Base-by-base conservation (phyloP, 2,797 vertebrate genomes). In the Potorous gilbertii region DNA sequence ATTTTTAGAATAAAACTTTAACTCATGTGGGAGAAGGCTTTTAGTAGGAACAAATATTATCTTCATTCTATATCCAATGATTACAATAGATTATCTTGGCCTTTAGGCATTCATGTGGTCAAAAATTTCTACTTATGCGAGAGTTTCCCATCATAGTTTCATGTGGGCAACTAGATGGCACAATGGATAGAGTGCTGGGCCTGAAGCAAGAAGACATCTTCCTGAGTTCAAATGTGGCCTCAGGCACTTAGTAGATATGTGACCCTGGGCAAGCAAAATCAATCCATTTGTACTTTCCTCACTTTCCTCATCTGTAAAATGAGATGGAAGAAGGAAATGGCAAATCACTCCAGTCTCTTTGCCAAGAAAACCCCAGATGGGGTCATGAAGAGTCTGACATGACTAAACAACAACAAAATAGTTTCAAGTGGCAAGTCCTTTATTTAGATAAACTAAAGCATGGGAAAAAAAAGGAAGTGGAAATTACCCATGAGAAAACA, bases 61-160 rank as follows among this genome's bases (percentile, higher is more conserved):
- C 2, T 56, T 95, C 56, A 1, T 0, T 90, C 40, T 57, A 55
- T 34, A 56, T 55, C 1, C 46, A 55, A 54, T 89, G 54, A 94
- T 92, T 46, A 28, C 96, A 54, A 54, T 56, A 91, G 95, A 97
- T 97, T 93, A 96, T 94, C 55, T 92, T 95, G 90, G 94, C n/a
- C 10, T 90, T 74, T 92, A 54, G 54, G 92, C 95, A 0, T 94
- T 0, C 95, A 59, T 1, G 0, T 94, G 93, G 54, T 55, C 81
- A 56, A 91, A 31, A 54, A 14, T 57, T 96, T 96, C 59, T 87
- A 62, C 59, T 91, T 28, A 46, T 66, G 92, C 59, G 91, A 95
- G 34, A 95, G 50, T 59, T 74, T 97, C 95, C 95, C 93, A 50
- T 55, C 93, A 91, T 29, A n/a, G 93, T 90, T 96, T 96, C 54